Evolutionary conservation across 2,797 vertebrate species (phyloP).

Genomic region (Gadopsis bispinosus): DNA sequence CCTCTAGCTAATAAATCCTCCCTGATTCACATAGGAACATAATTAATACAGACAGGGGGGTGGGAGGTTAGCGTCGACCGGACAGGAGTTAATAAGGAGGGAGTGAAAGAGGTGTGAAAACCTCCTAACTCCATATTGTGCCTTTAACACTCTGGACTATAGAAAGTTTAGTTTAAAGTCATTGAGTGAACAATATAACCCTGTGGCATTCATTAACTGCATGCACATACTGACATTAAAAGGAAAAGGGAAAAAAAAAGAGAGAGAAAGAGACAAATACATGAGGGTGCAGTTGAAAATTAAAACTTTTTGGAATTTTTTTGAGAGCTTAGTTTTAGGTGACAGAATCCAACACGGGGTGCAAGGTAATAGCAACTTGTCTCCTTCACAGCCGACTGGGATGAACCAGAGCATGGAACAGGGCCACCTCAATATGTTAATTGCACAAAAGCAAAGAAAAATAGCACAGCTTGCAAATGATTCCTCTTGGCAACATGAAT

Average conservation of each 20-base stretch:
- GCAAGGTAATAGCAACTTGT: slow-evolving; percentile 35
- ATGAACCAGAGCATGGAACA: slow-evolving; percentile 54
- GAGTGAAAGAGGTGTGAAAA: slow-evolving; percentile 56
- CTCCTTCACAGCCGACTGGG: slow-evolving; percentile 38
- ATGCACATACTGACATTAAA: neutral
- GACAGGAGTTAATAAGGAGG: slow-evolving; percentile 59
- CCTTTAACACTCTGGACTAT: slow-evolving; percentile 17
- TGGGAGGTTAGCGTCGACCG: slow-evolving; percentile 57
- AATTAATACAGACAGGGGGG: slow-evolving; percentile 78
- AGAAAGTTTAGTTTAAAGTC: slow-evolving; percentile 12
- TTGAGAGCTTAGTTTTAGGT: slow-evolving; percentile 12
- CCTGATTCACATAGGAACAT: slow-evolving; percentile 74
- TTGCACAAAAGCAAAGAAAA: slow-evolving; percentile 59
- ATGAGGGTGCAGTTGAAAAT: slow-evolving; percentile 21
- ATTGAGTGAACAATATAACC: slow-evolving; percentile 10
- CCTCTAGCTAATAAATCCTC: slow-evolving; percentile 80
- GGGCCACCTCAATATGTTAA: slow-evolving; percentile 64
- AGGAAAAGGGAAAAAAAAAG: neutral
- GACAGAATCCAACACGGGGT: slow-evolving; percentile 11
- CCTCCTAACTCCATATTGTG: slow-evolving; percentile 27
- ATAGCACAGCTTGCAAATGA: slow-evolving; percentile 62
- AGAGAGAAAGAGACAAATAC: neutral
- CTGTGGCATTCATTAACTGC: slow-evolving; percentile 11
- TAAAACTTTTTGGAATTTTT: slow-evolving; percentile 9
- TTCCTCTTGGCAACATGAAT: slow-evolving; percentile 51